Evolutionary conservation across 2,797 vertebrate species (phyloP), one percentile per base, ranked within the genome.

Genomic region (Hoplostethus mediterraneus): DNA sequence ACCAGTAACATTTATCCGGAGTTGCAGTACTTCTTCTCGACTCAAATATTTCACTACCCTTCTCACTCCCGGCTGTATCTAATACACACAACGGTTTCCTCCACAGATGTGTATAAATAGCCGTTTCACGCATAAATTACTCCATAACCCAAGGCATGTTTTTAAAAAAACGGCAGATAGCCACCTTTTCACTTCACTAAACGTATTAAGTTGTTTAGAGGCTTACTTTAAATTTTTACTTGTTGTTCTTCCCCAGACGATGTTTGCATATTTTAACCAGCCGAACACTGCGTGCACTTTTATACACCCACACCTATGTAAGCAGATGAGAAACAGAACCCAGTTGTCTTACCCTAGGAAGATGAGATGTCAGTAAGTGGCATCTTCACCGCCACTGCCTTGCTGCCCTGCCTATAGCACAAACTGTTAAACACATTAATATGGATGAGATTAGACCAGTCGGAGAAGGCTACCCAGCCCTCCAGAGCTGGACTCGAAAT

Each of bases 371-470:
- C 55, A 33, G 61, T 73, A 45, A 47, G 67, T 14, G 28, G 42
- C 36, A 9, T 52, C 68, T 53, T 59, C 30, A 56, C 47, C 33
- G 58, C 38, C 57, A 47, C 52, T 48, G 49, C 31, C 67, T 56
- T 30, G 30, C 30, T n/a, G 25, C 60, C 66, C 54, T 17, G 17
- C 57, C 17, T 42, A 42, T 42, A 59, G 57, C 57, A 78, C 67
- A 30, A 75, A 70, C 59, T 44, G 49, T 60, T 66, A 44, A 49
- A 63, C 38, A 63, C 48, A 70, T 82, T 42, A 83, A 79, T 74
- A 81, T 74, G 69, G 45, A 80, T 76, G 67, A 66, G 61, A 75
- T 72, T 67, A 52, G 56, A 53, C 65, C 65, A 40, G 44, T 54
- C 31, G 58, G 67, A 62, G 51, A 31, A 55, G 62, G 54, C 17